These are phyloP conservation scores for Sylvicola cinctus DNA, from an alignment of 2,888 invertebrate genomes.

Conservation along the genomic window DNA sequence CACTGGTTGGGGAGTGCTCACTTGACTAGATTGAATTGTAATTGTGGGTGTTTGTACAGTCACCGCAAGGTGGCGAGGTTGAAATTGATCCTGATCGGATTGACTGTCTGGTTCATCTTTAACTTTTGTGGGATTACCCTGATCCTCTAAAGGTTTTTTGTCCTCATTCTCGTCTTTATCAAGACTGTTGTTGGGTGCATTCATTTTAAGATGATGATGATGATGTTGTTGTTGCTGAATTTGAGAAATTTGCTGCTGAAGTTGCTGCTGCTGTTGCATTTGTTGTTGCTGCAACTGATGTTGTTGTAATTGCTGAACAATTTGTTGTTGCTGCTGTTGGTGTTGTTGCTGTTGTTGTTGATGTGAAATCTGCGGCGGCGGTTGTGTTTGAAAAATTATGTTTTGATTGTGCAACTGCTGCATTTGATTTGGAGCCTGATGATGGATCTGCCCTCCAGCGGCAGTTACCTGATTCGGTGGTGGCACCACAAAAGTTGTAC, in stretches of 20 bases:
- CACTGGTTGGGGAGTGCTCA: too few relatives aligned
- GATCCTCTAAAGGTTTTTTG: too few relatives aligned
- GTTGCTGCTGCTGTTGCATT: constrained; percentile 6
- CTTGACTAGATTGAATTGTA: constrained; percentile 8
- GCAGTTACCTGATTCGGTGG: constrained; percentile 9
- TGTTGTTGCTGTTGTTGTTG: not conserved
- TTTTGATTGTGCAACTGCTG: constrained; percentile 8
- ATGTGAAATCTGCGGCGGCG: not conserved
- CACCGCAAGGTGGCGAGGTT: constrained; percentile 1
- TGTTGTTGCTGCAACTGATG: constrained; percentile 8
- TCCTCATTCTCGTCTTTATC: too few relatives aligned
- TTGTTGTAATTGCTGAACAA: not conserved
- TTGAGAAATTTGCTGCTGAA: constrained; percentile 1
- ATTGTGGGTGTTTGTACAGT: constrained; percentile 4
- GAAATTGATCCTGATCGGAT: not conserved
- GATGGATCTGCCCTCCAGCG: constrained; percentile 7
- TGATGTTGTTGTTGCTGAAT: too few relatives aligned
- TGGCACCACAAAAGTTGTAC: constrained; percentile 13
- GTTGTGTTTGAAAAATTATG: constrained; percentile 9
- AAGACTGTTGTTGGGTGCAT: too few relatives aligned
- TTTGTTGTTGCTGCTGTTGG: too few relatives aligned
- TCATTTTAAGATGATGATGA: too few relatives aligned
- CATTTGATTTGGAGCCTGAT: constrained; percentile 6
- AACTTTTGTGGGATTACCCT: too few relatives aligned
- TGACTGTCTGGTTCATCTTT: constrained; percentile 1